Evolutionary conservation across 1,140 invertebrate genomes (phyloP).

Genomic region (Anastrepha ludens): DNA sequence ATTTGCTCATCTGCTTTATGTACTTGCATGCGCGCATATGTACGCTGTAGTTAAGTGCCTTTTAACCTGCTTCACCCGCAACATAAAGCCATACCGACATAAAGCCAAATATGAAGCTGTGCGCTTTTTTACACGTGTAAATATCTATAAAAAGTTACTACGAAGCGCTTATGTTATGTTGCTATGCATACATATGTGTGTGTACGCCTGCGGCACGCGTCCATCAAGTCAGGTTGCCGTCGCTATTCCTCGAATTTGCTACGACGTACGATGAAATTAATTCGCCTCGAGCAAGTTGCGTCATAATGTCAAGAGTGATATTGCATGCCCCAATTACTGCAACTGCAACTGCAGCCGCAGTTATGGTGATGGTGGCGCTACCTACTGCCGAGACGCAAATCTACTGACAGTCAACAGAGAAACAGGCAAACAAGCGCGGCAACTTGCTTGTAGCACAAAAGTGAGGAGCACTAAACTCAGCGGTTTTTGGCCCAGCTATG

Average conservation of each 20-base stretch:
- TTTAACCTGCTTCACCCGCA: conserved; percentile 42
- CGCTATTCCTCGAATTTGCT: neutral
- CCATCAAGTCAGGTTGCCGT: neutral
- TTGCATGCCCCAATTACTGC: conserved; percentile 72
- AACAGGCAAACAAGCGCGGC: neutral
- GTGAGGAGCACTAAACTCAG: neutral
- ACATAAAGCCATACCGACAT: neutral
- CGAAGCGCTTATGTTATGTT: neutral
- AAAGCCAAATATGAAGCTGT: conserved; percentile 17
- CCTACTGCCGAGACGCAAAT: neutral
- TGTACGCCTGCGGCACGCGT: neutral
- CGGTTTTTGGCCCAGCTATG: neutral
- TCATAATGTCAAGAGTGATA: conserved; percentile 74
- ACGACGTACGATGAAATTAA: conserved; percentile 54
- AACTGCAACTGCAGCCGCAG: neutral
- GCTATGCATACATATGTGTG: neutral
- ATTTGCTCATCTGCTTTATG: neutral
- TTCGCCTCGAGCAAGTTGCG: conserved; percentile 57
- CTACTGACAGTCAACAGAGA: neutral
- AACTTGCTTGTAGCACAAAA: neutral
- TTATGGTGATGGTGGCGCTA: neutral
- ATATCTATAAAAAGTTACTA: neutral
- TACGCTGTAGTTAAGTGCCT: conserved; percentile 17
- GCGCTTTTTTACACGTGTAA: neutral
- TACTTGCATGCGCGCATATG: neutral